Evolutionary conservation across 2,888 invertebrate genomes (phyloP), one percentile per base, ranked within the genome.

Genomic region (Polymixis lichenea): DNA sequence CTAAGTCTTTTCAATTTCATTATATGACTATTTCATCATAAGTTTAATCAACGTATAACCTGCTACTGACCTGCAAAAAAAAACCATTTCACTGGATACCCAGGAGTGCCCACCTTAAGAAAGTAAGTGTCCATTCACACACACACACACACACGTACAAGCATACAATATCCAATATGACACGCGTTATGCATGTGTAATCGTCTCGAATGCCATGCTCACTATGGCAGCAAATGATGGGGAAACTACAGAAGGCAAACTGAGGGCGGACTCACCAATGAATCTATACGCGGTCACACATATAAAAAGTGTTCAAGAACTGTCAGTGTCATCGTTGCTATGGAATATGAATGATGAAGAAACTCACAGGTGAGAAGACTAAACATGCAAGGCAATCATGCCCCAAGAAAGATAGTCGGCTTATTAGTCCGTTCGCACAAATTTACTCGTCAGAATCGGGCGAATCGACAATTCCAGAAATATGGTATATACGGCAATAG

Each of bases 181-280:
- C 56, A 87, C 80, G 82, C 77, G 80, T 79, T 78, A 66, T 75
- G 87, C 78, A 87, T 87, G 43, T 77, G 75, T 80, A 82, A 86
- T 87, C 75, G 67, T 64, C 32, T 76, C 66, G 70, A 76, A 87
- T 82, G 65, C 75, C 77, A 61, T 70, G 61, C 53, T 80, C 77
- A 43, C 58, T 58, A 19, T 60, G 11, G 43, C 15, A 32, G 19
- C 9, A 38, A 62, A 28, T 22, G 49, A 49, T 17, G 49, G 11
- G 17, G 4, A 19, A 58, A 17, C 8, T 53, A 25, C 74, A 83
- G 83, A 85, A 85, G 83, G 32, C n/a, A 13, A 38, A 70, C 46
- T 61, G 25, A 28, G 8, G 4, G 9, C 19, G 58, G 28, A 58
- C 13, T 55, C n/a, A 22, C 22, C 19, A 53, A 53, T 9, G 9